phyloP scores from a whole-genome alignment of 1,140 invertebrate genomes.

The Temnothorax nylanderi region DNA sequence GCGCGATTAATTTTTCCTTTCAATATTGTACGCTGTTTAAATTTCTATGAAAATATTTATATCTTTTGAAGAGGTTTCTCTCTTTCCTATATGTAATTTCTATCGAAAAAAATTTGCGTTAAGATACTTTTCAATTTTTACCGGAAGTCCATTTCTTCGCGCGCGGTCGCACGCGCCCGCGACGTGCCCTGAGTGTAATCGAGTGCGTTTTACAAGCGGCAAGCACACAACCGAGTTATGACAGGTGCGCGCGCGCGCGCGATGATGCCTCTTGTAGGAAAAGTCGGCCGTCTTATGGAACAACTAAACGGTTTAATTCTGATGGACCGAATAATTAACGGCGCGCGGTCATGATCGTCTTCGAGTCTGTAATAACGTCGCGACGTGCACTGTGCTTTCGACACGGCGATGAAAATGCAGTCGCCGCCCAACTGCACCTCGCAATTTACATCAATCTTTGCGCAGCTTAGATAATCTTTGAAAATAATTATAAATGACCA shows the following conservation, averaged over 20 bases:
- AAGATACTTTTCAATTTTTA: neutral
- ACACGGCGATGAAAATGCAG: constrained; percentile 45
- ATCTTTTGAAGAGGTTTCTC: neutral
- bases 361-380: constrained; percentile 42
- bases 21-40: neutral
- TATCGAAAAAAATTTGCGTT: neutral
- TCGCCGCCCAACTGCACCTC: constrained; percentile 6
- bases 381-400: constrained; percentile 30
- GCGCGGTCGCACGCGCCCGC: neutral
- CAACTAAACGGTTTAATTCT: constrained; percentile 44
- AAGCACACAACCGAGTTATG: constrained; percentile 33
- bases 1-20: neutral
- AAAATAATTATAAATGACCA: constrained; percentile 30
- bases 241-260: constrained; percentile 46
- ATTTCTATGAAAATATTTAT: neutral
- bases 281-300: constrained; percentile 54
- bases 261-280: constrained; percentile 36
- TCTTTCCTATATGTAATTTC: neutral
- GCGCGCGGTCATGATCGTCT: constrained; percentile 51
- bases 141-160: neutral
- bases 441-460: constrained; percentile 28
- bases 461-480: constrained; percentile 13
- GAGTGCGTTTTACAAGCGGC: neutral
- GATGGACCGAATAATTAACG: constrained; percentile 55
- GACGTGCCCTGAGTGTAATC: constrained; percentile 11